phyloP scores from a whole-genome alignment of 1,140 invertebrate genomes.

The Philopotamus ludificatus region DNA sequence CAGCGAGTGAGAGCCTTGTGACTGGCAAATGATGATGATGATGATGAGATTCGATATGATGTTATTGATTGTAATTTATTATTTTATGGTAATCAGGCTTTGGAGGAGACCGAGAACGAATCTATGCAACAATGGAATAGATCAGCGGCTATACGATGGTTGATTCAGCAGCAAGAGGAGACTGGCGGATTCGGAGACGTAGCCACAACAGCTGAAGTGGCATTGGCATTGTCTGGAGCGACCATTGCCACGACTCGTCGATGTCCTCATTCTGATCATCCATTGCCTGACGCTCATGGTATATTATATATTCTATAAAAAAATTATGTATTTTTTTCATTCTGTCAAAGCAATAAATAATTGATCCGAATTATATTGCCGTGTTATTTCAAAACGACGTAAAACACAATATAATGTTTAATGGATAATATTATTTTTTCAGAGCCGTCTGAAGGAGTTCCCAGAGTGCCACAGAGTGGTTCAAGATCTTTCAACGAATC shows the following conservation, averaged over 20 bases:
- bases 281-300: slow-evolving; percentile 47
- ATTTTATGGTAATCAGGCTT: slow-evolving; percentile 54
- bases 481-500: slow-evolving; percentile 61
- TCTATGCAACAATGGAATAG: slow-evolving; percentile 69
- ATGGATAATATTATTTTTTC: slow-evolving; percentile 20
- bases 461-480: slow-evolving; percentile 46
- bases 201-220: slow-evolving; percentile 70
- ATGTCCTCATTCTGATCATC: slow-evolving; percentile 36
- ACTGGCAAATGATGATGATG: not conserved
- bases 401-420: too few species aligned
- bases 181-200: slow-evolving; percentile 78
- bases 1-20: too few species aligned
- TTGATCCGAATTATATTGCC: not conserved
- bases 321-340: not conserved
- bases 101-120: slow-evolving; percentile 68
- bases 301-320: not conserved
- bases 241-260: slow-evolving; percentile 65
- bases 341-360: not conserved
- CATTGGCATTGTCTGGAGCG: slow-evolving; percentile 68
- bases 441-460: slow-evolving; percentile 47
- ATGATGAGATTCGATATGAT: not conserved
- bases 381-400: too few species aligned
- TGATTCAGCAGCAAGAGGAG: slow-evolving; percentile 67
- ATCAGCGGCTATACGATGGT: slow-evolving; percentile 69
- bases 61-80: not conserved